Conservation (phyloP, 2,797 vertebrate genomes). For the Microctenopoma lineatum region DNA sequence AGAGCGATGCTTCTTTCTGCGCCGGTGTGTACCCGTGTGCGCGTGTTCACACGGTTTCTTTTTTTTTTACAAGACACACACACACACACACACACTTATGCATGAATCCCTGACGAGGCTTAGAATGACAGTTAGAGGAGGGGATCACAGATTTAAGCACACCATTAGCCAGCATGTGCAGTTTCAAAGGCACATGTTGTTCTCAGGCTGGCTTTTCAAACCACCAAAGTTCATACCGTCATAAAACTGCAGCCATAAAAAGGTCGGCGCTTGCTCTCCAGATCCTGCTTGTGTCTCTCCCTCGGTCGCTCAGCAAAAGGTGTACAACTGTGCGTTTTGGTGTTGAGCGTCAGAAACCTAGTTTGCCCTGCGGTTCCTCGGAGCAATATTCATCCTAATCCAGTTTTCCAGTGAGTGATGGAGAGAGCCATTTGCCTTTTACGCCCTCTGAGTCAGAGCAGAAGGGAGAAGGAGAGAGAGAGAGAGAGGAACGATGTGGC, state of each 20-base stretch:
- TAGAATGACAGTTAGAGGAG: constrained; percentile 38
- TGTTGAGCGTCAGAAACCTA: constrained; percentile 44
- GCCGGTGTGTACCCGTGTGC: constrained; percentile 14
- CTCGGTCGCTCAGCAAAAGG: constrained; percentile 17
- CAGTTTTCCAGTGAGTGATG: constrained; percentile 69
- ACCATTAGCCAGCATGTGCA: constrained; percentile 15
- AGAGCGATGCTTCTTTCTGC: constrained; percentile 60
- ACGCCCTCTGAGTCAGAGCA: constrained; percentile 46
- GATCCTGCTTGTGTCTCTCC: constrained; percentile 54
- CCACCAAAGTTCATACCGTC: constrained; percentile 72
- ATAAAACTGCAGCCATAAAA: constrained; percentile 71
- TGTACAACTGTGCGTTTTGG: constrained; percentile 41
- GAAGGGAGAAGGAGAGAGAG: constrained; percentile 4
- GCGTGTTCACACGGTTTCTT: constrained; percentile 30
- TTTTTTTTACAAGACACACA: constrained; percentile 43
- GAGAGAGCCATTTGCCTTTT: constrained; percentile 39
- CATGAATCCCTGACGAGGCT: constrained; percentile 33
- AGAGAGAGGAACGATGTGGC: constrained; percentile 13
- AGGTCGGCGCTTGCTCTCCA: constrained; percentile 37
- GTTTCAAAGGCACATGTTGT: constrained; percentile 62
- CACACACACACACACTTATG: constrained; percentile 29
- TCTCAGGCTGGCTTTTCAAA: constrained; percentile 55
- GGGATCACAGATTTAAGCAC: constrained; percentile 31
- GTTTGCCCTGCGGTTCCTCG: constrained; percentile 55
- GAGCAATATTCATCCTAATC: constrained; percentile 71